A percentile compares a stretch with the other conserved stretches of the same genome.
Conservation (phyloP, 1,140 invertebrate species). For the Doryteuthis pealeii region DNA sequence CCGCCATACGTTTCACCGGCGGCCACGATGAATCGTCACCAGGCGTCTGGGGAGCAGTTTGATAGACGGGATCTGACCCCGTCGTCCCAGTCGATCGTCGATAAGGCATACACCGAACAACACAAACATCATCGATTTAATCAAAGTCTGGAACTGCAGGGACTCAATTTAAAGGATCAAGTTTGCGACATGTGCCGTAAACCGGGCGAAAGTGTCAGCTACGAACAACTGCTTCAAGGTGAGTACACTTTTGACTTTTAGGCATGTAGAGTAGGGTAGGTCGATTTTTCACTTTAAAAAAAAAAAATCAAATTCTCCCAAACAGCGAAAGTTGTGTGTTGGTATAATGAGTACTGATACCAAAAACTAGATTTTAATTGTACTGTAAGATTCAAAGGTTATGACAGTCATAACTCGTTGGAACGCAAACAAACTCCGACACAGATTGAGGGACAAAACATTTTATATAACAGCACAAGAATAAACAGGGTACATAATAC, state of each 20-base stretch:
- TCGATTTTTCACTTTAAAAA: no score
- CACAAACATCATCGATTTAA: conserved; percentile 41
- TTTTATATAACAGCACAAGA: no score
- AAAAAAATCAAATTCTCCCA: no score
- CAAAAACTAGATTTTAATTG: no score
- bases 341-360: no score
- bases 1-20: background rate
- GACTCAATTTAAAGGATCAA: conserved; percentile 36
- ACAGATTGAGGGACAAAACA: no score
- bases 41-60: conserved; percentile 31
- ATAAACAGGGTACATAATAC: no score
- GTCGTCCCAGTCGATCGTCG: conserved; percentile 31
- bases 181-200: conserved; percentile 42
- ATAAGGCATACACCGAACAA: conserved; percentile 36
- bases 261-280: no score
- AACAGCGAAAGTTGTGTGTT: no score
- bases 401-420: no score
- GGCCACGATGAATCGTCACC: background rate
- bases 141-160: conserved; percentile 39
- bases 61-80: conserved; percentile 40
- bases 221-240: conserved; percentile 48
- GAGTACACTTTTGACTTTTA: conserved; percentile 1
- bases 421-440: no score
- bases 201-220: conserved; percentile 39
- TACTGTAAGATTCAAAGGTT: no score